A percentile compares a stretch with the other conserved stretches of the same genome.
phyloP scores from a whole-genome alignment of 2,113 vertebrate species.

The Parotia lawesii region DNA sequence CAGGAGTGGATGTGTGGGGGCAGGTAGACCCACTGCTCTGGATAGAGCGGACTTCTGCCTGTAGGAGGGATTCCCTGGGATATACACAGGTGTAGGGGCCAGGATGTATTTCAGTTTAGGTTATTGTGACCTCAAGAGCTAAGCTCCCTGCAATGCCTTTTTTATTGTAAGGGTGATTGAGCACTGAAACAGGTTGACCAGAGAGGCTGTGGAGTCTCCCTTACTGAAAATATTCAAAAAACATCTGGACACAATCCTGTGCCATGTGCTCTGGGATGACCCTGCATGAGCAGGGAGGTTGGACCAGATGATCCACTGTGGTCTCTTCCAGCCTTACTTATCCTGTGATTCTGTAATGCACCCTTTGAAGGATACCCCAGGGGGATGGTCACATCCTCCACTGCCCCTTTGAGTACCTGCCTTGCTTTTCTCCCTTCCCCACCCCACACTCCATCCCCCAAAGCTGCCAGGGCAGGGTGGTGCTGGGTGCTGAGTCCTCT shows the following conservation, averaged over 20 bases:
- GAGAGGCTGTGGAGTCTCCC: neutral
- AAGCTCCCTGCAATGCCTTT: neutral
- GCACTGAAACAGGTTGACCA: neutral
- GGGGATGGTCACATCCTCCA: neutral
- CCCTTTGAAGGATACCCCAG: neutral
- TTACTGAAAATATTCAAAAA: neutral
- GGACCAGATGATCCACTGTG: too few relatives aligned
- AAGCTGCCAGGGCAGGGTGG: neutral
- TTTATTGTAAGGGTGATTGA: neutral
- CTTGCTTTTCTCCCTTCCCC: neutral
- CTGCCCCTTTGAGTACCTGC: neutral
- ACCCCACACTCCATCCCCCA: neutral
- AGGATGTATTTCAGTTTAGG: neutral
- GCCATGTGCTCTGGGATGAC: neutral
- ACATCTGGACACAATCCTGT: neutral
- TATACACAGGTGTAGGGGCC: neutral
- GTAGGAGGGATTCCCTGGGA: neutral
- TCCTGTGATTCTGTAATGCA: neutral
- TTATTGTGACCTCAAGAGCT: rapidly evolving
- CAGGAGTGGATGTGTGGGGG: neutral
- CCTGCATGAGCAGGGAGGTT: neutral
- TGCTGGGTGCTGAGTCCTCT: neutral
- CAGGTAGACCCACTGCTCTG: neutral
- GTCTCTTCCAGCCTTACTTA: neutral
- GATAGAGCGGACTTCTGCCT: neutral